A percentile compares a stretch with the other conserved stretches of the same genome.
Conservation (phyloP, 2,797 vertebrate genomes). For the Chrysocyon brachyurus region DNA sequence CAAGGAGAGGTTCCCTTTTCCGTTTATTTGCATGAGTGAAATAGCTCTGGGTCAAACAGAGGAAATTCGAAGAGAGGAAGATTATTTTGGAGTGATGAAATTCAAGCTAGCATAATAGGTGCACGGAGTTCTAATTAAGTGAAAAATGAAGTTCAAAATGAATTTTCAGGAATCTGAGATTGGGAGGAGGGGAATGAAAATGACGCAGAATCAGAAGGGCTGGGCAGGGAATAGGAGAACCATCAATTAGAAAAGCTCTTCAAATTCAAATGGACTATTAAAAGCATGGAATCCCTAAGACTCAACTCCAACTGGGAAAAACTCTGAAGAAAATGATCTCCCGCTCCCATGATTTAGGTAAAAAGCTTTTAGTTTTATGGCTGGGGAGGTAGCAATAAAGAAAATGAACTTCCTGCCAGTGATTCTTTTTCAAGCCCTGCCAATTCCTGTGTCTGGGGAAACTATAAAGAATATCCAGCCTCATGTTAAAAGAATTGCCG, state of each 20-base stretch:
- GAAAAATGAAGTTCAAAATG: slow-evolving; percentile 22
- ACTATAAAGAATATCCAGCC: slow-evolving; percentile 73
- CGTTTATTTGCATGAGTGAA: slow-evolving; percentile 39
- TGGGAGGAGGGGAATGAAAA: slow-evolving; percentile 19
- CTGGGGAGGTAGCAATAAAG: slow-evolving; percentile 77
- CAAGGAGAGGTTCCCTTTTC: neutral
- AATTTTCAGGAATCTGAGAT: slow-evolving; percentile 63
- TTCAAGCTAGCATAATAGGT: neutral
- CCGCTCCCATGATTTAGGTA: slow-evolving; percentile 79
- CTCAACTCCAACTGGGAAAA: slow-evolving; percentile 38
- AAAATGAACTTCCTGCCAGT: slow-evolving; percentile 81
- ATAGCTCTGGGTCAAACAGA: neutral
- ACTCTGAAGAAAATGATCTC: slow-evolving; percentile 76
- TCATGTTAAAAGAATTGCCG: slow-evolving; percentile 42
- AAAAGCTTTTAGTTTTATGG: slow-evolving; percentile 81
- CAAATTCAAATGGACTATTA: slow-evolving; percentile 76
- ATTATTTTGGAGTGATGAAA: neutral
- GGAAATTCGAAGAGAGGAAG: neutral
- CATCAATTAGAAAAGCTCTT: slow-evolving; percentile 77
- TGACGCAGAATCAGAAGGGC: slow-evolving; percentile 4
- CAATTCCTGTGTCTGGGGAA: slow-evolving; percentile 75
- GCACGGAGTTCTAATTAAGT: neutral
- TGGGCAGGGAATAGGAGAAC: neutral
- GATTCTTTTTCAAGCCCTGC: slow-evolving; percentile 82
- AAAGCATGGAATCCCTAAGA: slow-evolving; percentile 64